Evolutionary conservation across 2,888 invertebrate genomes (phyloP), one percentile per base, ranked within the genome.

Genomic region (Dorcus parallelipipedus): DNA sequence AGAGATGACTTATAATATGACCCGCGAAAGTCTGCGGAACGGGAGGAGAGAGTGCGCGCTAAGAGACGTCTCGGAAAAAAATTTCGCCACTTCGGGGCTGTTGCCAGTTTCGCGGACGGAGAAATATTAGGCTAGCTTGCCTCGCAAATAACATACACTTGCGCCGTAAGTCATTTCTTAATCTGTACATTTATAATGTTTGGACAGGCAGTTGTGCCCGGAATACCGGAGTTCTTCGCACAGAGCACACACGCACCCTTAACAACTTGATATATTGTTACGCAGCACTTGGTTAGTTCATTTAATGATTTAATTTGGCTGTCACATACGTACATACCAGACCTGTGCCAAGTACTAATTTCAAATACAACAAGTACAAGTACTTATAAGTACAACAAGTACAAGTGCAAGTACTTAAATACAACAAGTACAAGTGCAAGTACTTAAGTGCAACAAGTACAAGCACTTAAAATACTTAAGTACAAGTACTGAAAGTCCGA

Each of bases 111-210:
- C 59, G 60, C 55, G 62, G 63, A 67, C 63, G 60, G 60, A 62
- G 67, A 69, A 70, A 70, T 70, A 62, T 68, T 68, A 26, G 26
- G 65, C 66, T 66, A 62, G 65, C 69, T 70, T 69, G 66, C 64
- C 62, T 64, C 62, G 64, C 66, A 69, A 67, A 69, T 66, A 67
- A 68, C 64, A 66, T 68, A 68, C 66, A 67, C 62, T 58, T 54
- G 38, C 58, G 65, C 60, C 66, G 67, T 69, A 69, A 69, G 67
- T 69, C 68, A 69, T 61, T 52, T 52, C 64, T 64, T 70, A 70
- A 70, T 69, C 69, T 68, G 64, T 61, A 67, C 66, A 70, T 70
- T 69, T 67, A 68, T 69, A 68, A 69, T 68, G 65, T 68, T 70
- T 66, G 63, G 66, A 69, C 67, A 66, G 69, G 61, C 65, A 58